A percentile compares a stretch with the other conserved stretches of the same genome.
These are phyloP conservation scores for Gnathonemus echidnorhynchus DNA, from an alignment of 2,113 vertebrate genomes.

Conservation along the genomic window DNA sequence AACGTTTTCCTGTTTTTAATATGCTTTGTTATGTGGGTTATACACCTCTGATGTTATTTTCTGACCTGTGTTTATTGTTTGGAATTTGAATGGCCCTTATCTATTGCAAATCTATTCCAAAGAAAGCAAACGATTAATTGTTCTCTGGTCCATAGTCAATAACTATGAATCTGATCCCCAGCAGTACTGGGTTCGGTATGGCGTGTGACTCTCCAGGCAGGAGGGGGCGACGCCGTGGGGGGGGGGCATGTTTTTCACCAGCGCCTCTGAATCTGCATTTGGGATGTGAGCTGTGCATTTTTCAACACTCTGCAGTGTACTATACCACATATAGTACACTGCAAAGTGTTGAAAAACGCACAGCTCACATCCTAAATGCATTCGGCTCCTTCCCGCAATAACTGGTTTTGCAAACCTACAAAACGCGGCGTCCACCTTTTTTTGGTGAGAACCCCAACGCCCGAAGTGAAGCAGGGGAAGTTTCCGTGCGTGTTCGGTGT, in stretches of 20 bases:
- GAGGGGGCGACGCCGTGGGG: too few relatives aligned
- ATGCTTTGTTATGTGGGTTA: slow-evolving; percentile 29
- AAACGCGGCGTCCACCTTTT: background rate
- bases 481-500: background rate
- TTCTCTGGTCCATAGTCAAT: slow-evolving; percentile 28
- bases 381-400: background rate
- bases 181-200: background rate
- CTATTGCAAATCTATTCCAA: slow-evolving; percentile 32
- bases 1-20: slow-evolving; percentile 34
- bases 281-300: too few relatives aligned
- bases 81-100: slow-evolving; percentile 33
- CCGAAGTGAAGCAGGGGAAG: background rate
- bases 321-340: too few relatives aligned
- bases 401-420: background rate
- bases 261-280: background rate
- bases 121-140: slow-evolving; percentile 33
- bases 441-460: background rate
- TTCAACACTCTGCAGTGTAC: too few relatives aligned
- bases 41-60: slow-evolving; percentile 28
- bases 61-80: slow-evolving; percentile 28
- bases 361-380: background rate
- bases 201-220: background rate
- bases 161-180: slow-evolving; percentile 27
- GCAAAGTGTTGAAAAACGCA: background rate
- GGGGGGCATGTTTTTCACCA: background rate